Conservation (phyloP, 2,797 vertebrate species). For the Lacerta agilis region DNA sequence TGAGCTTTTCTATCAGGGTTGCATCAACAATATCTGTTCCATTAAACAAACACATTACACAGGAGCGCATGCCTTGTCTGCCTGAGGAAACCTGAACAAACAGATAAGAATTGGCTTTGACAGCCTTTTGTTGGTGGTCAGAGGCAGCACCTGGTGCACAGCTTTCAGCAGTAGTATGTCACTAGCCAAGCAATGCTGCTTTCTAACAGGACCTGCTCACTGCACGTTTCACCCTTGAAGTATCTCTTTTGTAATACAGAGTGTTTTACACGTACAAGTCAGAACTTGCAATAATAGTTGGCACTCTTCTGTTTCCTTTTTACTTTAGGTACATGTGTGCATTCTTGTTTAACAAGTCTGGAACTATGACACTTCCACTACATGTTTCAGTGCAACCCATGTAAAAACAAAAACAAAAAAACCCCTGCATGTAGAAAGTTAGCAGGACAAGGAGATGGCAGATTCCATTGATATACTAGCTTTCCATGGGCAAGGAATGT, state of each 20-base stretch:
- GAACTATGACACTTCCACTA: not conserved
- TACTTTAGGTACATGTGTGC: not conserved
- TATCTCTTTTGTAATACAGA: not conserved
- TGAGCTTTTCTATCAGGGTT: constrained; percentile 13
- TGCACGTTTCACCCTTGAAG: not conserved
- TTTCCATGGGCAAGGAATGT: too few relatives aligned
- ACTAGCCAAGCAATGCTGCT: not conserved
- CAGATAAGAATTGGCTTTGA: constrained; percentile 27
- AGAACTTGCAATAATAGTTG: not conserved
- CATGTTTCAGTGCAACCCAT: not conserved
- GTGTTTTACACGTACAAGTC: not conserved
- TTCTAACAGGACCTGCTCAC: not conserved
- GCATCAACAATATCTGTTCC: constrained; percentile 24
- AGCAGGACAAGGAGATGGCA: not conserved
- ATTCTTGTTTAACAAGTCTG: not conserved
- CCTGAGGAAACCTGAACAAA: constrained; percentile 21
- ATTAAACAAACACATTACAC: constrained; percentile 19
- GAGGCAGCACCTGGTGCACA: not conserved
- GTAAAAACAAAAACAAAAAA: not conserved
- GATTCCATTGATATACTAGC: not conserved
- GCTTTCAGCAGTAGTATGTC: not conserved
- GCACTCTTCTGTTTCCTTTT: not conserved
- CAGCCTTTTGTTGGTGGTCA: constrained; percentile 33
- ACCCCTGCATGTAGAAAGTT: not conserved
- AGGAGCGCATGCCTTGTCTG: not conserved